Evolutionary conservation across 1,140 invertebrate genomes (phyloP), one percentile per base, ranked within the genome.

Genomic region (Ceratitis capitata): DNA sequence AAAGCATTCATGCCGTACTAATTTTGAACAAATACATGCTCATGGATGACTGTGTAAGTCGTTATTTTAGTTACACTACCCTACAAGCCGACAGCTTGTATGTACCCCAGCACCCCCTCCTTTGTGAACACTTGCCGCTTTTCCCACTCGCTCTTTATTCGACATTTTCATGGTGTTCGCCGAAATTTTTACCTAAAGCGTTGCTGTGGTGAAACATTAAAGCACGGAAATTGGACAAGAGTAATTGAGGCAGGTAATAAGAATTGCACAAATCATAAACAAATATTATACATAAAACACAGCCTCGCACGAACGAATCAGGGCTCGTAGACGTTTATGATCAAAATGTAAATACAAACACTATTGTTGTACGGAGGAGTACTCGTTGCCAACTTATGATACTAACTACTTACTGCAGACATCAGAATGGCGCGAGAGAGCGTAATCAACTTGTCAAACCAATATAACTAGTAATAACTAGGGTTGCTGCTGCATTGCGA

Each of bases 261-360:
- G 61, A n/a, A n/a, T n/a, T n/a, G n/a, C 61, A 69, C 61, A 69
- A 39, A 16, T 19, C 61, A 19, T 61, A 9, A 56, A 56, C 4
- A 51, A 1, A 64, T n/a, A n/a, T n/a, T n/a, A n/a, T n/a, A n/a
- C n/a, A n/a, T n/a, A n/a, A n/a, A n/a, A n/a, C n/a, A n/a, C n/a
- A n/a, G n/a, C n/a, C n/a, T n/a, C n/a, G n/a, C n/a, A n/a, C n/a
- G n/a, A 69, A 69, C 29, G 35, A 69, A 69, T 32, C 32, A 69
- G 61, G 16, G 32, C 35, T 69, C 39, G 61, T 29, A 69, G 61
- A 19, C 78, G 42, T 47, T 42, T 82, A 47, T 23, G 78, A 45
- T 82, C 47, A 12, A n/a, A n/a, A 82, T 47, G 39, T 82, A 49
- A 82, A 82, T 49, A 82, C n/a, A 82, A 82, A 49, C 26, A 49